phyloP scores from a whole-genome alignment of 2,888 invertebrate genomes.

The Eumerus sabulonum region DNA sequence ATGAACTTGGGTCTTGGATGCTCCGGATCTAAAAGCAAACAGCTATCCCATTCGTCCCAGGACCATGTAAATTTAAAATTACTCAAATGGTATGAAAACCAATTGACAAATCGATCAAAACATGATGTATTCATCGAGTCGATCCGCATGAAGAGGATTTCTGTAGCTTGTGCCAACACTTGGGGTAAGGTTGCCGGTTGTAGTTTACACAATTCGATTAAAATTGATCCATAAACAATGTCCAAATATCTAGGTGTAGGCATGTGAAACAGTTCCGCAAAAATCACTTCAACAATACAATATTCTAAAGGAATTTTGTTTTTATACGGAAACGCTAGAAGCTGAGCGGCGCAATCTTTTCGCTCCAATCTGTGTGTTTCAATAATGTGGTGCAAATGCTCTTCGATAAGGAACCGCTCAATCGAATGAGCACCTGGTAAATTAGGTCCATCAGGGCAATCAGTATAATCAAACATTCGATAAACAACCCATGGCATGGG shows the following conservation, averaged over 20 bases:
- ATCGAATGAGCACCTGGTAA: slow-evolving; percentile 98
- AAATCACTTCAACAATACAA: slow-evolving; percentile 98
- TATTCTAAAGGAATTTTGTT: slow-evolving; percentile 97
- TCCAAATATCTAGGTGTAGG: slow-evolving; percentile 94
- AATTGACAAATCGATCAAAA: slow-evolving; percentile 96
- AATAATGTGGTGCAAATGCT: slow-evolving; percentile 96
- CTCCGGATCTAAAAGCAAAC: slow-evolving; percentile 89
- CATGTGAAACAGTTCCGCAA: slow-evolving; percentile 95
- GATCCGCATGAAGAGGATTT: slow-evolving; percentile 96
- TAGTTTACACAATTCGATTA: slow-evolving; percentile 97
- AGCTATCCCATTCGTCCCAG: slow-evolving; percentile 97
- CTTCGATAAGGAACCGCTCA: slow-evolving; percentile 98
- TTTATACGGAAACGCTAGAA: slow-evolving; percentile 95
- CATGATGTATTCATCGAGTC: slow-evolving; percentile 98
- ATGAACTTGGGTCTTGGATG: slow-evolving; percentile 97
- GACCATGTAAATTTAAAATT: slow-evolving; percentile 99
- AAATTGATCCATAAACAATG: slow-evolving; percentile 94
- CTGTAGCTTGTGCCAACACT: slow-evolving; percentile 97
- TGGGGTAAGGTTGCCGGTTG: slow-evolving; percentile 99
- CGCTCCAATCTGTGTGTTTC: slow-evolving; percentile 92
- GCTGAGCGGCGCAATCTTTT: slow-evolving; percentile 95
- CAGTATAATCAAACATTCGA: slow-evolving; percentile 98
- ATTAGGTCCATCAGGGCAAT: slow-evolving; percentile 95
- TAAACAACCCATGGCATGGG: slow-evolving; percentile 97
- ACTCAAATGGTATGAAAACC: slow-evolving; percentile 99